phyloP scores from a whole-genome alignment of 2,888 invertebrate species.

The Pyrgus malvae region DNA sequence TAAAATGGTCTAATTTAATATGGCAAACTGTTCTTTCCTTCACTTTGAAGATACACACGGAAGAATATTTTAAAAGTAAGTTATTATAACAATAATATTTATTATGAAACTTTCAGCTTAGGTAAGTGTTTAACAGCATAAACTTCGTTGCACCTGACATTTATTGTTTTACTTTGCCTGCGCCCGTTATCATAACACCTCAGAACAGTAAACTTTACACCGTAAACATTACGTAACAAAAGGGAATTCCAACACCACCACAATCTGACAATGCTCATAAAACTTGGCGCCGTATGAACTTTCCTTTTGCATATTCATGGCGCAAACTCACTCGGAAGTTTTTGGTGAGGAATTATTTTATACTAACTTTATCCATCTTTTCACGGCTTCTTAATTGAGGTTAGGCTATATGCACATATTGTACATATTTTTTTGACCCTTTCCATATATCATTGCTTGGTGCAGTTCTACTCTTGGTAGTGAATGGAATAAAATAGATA shows the following conservation, averaged over 20 bases:
- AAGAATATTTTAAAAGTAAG: no score
- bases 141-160: background rate
- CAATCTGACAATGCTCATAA: slow-evolving; percentile 71
- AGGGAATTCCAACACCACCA: slow-evolving; percentile 67
- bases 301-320: slow-evolving; percentile 76
- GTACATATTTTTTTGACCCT: no score
- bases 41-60: no score
- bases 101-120: background rate
- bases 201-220: slow-evolving; percentile 14
- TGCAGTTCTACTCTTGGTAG: no score
- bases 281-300: slow-evolving; percentile 69
- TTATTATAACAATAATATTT: no score
- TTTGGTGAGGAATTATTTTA: slow-evolving; percentile 78
- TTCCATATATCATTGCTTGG: no score
- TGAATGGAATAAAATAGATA: no score
- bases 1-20: no score
- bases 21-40: no score
- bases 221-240: slow-evolving; percentile 36
- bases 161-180: slow-evolving; percentile 7
- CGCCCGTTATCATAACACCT: slow-evolving; percentile 18
- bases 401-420: no score
- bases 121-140: slow-evolving; percentile 5
- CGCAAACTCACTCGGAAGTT: slow-evolving; percentile 73
- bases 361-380: slow-evolving; percentile 72
- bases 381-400: no score